These are phyloP conservation scores for Trogon melanurus DNA, from an alignment of 2,113 vertebrate genomes.

Conservation along the genomic window DNA sequence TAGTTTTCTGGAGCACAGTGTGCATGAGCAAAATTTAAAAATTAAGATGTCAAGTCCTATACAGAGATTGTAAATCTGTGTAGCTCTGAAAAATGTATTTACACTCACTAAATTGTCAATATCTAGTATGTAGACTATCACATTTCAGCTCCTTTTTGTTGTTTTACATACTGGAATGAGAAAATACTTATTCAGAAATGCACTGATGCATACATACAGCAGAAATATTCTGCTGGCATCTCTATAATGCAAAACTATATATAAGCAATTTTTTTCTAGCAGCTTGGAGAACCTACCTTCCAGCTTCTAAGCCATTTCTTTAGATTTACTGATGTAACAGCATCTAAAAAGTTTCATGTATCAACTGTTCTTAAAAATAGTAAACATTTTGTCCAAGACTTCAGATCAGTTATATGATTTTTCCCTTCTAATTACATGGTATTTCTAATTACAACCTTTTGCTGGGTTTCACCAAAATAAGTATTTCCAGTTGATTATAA, in stretches of 20 bases:
- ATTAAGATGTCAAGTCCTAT: background rate
- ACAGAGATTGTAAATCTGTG: background rate
- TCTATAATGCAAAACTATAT: background rate
- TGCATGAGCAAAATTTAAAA: background rate
- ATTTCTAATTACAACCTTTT: background rate
- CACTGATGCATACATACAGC: background rate
- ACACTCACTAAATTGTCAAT: background rate
- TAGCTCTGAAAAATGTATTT: background rate
- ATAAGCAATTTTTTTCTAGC: background rate
- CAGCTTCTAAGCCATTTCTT: background rate
- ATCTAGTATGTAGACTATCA: background rate
- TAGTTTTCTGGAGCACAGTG: background rate
- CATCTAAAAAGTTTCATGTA: rapidly evolving
- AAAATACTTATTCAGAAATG: background rate
- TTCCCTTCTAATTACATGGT: background rate
- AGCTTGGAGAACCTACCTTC: background rate
- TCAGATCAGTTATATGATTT: background rate
- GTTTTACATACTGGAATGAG: background rate
- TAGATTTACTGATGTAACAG: background rate
- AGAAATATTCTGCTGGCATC: background rate
- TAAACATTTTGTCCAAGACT: background rate
- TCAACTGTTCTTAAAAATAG: background rate
- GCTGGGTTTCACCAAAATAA: background rate
- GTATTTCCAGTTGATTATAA: background rate
- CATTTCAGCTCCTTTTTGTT: background rate